A percentile compares a stretch with the other conserved stretches of the same genome.
Evolutionary conservation across 2,113 vertebrate species (phyloP).

Genomic region (Ciconia maguari): DNA sequence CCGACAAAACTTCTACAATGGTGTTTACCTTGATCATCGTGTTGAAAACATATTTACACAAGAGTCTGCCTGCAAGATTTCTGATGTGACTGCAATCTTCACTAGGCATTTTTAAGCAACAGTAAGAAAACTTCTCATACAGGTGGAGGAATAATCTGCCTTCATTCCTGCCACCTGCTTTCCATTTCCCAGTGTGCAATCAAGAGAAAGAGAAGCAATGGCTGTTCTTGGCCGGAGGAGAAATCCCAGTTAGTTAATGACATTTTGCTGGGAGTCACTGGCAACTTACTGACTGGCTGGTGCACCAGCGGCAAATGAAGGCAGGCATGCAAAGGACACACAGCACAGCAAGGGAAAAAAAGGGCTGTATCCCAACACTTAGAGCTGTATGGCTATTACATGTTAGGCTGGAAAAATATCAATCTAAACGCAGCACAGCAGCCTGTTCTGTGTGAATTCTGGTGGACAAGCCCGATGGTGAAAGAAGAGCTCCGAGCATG

Average conservation of each 20-base stretch:
- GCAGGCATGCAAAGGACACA: rapidly evolving
- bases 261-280: neutral
- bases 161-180: neutral
- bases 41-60: neutral
- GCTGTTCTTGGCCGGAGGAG: neutral
- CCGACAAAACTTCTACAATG: rapidly evolving
- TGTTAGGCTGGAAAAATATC: neutral
- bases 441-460: neutral
- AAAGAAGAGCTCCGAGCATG: neutral
- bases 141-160: neutral
- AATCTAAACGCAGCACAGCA: neutral
- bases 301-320: neutral
- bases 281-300: neutral
- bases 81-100: neutral
- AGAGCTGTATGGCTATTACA: neutral
- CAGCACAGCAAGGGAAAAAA: neutral
- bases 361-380: too few species aligned
- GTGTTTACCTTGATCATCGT: neutral
- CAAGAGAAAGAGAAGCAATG: neutral
- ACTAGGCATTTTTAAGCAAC: neutral
- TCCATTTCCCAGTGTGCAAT: neutral
- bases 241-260: too few species aligned
- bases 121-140: neutral
- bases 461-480: neutral
- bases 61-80: neutral